phyloP scores from a whole-genome alignment of 2,888 invertebrate genomes.

The Pocota personata region DNA sequence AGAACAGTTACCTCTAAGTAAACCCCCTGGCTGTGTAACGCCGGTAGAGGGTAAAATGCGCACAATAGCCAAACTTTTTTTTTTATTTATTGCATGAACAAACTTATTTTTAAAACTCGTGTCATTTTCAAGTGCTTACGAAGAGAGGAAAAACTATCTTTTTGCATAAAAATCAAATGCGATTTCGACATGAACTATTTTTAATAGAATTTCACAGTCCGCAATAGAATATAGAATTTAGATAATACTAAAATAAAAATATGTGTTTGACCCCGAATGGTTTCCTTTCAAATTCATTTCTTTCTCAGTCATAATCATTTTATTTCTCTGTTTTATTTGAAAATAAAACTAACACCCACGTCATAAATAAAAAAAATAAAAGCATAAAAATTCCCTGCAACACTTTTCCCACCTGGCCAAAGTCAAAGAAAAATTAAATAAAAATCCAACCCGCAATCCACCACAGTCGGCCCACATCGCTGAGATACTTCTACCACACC shows the following conservation, averaged over 20 bases:
- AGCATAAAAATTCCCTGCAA: neutral
- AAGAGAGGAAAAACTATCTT: too few species aligned
- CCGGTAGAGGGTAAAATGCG: too few species aligned
- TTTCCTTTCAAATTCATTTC: neutral
- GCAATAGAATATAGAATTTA: neutral
- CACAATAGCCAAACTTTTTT: too few species aligned
- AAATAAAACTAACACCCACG: conserved; percentile 34
- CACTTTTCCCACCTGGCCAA: conserved; percentile 35
- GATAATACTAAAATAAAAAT: neutral
- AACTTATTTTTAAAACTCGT: too few species aligned
- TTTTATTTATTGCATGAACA: too few species aligned
- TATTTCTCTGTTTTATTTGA: conserved; percentile 4
- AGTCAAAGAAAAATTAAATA: conserved; percentile 3
- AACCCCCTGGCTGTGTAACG: too few species aligned
- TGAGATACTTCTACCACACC: conserved; percentile 28
- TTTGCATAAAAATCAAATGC: too few species aligned
- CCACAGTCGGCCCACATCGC: conserved; percentile 29
- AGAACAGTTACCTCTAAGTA: too few species aligned
- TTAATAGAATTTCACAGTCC: neutral
- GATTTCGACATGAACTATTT: neutral
- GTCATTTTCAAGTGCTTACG: too few species aligned
- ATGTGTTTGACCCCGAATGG: neutral
- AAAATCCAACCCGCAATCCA: neutral
- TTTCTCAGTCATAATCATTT: neutral
- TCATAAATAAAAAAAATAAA: conserved; percentile 27